These are phyloP conservation scores for Myocastor coypus DNA, from an alignment of 2,113 vertebrate species.

Conservation along the genomic window DNA sequence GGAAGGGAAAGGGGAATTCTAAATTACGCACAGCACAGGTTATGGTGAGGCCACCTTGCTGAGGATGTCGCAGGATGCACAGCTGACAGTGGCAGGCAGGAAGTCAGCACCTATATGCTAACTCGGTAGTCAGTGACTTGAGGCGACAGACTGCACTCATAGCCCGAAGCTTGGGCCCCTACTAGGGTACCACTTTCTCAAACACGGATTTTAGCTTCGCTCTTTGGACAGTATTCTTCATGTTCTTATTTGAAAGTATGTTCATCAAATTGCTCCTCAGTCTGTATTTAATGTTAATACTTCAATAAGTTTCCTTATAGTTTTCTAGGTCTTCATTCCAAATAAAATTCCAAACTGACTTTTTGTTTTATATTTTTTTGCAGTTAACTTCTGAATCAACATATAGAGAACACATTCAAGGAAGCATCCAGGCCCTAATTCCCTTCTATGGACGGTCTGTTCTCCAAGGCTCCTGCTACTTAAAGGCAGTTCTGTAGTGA, in stretches of 20 bases:
- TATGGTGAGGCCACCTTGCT: slow-evolving; percentile 66
- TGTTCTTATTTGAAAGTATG: slow-evolving; percentile 1
- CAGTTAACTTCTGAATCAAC: neutral
- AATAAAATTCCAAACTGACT: neutral
- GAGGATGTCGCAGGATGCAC: slow-evolving; percentile 64
- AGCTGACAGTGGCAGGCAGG: slow-evolving; percentile 64
- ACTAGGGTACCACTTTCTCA: neutral
- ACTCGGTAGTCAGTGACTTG: slow-evolving; percentile 59
- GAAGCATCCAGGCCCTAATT: neutral
- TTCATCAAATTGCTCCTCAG: neutral
- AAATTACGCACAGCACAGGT: slow-evolving; percentile 79
- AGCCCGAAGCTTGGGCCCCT: neutral
- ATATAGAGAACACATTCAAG: neutral
- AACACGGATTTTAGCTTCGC: neutral
- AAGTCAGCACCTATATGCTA: slow-evolving; percentile 84
- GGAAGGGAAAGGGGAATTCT: slow-evolving; percentile 56
- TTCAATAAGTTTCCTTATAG: neutral
- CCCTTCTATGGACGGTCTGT: neutral
- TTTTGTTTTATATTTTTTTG: neutral
- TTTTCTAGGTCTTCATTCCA: neutral
- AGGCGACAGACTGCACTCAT: slow-evolving; percentile 69
- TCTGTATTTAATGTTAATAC: neutral
- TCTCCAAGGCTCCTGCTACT: neutral
- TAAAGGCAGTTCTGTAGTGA: no score
- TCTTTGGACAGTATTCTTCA: neutral